phyloP scores from a whole-genome alignment of 1,140 invertebrate species.

The Drosophila mauritiana region DNA sequence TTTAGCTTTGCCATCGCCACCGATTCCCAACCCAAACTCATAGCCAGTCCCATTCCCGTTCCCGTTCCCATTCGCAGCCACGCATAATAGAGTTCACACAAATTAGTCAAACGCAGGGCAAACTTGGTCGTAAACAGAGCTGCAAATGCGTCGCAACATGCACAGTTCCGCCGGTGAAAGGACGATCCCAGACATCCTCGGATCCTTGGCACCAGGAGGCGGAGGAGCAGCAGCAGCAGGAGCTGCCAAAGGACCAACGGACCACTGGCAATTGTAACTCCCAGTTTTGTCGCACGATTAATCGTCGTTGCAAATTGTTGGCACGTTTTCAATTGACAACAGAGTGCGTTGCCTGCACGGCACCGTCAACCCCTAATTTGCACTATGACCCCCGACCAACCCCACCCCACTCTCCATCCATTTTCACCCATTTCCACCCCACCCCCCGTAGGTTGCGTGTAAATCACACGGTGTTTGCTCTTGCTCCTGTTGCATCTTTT shows the following conservation, averaged over 20 bases:
- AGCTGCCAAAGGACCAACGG: background rate
- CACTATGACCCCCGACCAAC: slow-evolving; percentile 33
- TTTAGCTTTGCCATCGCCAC: background rate
- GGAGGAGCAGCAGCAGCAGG: background rate
- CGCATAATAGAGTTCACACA: slow-evolving; percentile 71
- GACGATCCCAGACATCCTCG: slow-evolving; percentile 8
- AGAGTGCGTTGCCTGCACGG: slow-evolving; percentile 32
- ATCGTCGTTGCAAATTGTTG: slow-evolving; percentile 85
- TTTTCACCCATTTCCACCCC: slow-evolving; percentile 1
- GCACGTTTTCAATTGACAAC: slow-evolving; percentile 84
- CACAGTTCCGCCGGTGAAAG: slow-evolving; percentile 35
- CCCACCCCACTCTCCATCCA: background rate
- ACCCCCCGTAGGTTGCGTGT: slow-evolving; percentile 58
- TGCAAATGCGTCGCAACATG: slow-evolving; percentile 67
- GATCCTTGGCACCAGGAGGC: slow-evolving; percentile 13
- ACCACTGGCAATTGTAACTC: slow-evolving; percentile 38
- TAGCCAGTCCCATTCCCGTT: slow-evolving; percentile 1
- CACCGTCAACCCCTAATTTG: slow-evolving; percentile 77
- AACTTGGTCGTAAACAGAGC: slow-evolving; percentile 72
- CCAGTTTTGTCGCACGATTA: slow-evolving; percentile 78
- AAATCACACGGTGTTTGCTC: slow-evolving; percentile 80
- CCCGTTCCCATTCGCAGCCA: slow-evolving; percentile 28
- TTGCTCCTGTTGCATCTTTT: slow-evolving; percentile 79
- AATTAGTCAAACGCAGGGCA: slow-evolving; percentile 63
- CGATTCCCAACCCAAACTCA: too few species aligned